Evolutionary conservation across 2,888 invertebrate genomes (phyloP).

Genomic region (Tenthredo amoena): DNA sequence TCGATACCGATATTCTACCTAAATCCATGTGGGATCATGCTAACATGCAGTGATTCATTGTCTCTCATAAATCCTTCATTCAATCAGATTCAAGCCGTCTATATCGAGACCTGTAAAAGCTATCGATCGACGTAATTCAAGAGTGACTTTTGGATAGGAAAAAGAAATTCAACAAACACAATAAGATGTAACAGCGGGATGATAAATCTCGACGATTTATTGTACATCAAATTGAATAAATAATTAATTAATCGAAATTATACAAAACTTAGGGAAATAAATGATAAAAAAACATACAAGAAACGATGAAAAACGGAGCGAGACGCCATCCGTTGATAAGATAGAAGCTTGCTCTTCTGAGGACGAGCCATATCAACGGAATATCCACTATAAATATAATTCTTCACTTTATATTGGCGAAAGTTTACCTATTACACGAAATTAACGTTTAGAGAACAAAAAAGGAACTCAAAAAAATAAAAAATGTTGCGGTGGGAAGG

Average conservation of each 20-base stretch:
- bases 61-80: neutral
- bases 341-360: neutral
- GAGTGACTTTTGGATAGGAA: too few species aligned
- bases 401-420: neutral
- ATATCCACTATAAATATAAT: too few species aligned
- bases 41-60: neutral
- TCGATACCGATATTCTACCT: neutral
- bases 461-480: neutral
- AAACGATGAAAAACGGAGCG: neutral
- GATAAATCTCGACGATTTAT: neutral
- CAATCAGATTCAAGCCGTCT: too few species aligned
- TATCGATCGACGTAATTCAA: neutral
- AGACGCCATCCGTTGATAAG: neutral
- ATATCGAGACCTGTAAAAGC: neutral
- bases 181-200: neutral
- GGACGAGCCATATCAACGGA: neutral
- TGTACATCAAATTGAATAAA: neutral
- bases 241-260: neutral
- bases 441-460: neutral
- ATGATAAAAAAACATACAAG: neutral
- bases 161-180: too few species aligned
- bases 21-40: neutral
- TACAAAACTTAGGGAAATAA: neutral
- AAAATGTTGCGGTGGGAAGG: too few species aligned
- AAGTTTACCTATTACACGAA: neutral